Evolutionary conservation across 1,140 invertebrate genomes (phyloP), one percentile per base, ranked within the genome.

Genomic region (Batillaria attramentaria): DNA sequence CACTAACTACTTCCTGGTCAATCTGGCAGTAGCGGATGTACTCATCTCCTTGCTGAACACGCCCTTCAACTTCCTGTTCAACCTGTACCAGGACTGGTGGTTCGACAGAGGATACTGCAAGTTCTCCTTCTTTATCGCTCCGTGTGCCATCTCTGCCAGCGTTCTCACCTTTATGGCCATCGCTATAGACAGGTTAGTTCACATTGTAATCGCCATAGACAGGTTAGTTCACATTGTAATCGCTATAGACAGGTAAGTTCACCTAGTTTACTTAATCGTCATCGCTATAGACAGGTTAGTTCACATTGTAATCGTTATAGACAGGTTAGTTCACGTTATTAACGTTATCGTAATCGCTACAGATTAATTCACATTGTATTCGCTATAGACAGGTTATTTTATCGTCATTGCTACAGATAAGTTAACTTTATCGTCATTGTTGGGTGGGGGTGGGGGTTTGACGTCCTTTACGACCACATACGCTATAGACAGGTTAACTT

Each of bases 1-100:
- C 3, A 98, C 97, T 69, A 99, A 98, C 91, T 98, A 98, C 88
- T 98, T 98, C 89, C 91, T 99, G 66, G 95, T 98, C n/a, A 99
- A 99, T 89, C 91, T 98, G 65, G 97, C 96, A 78, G 94, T 97
- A 33, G 97, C 97, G 24, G 97, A 99, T 90, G 93, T 96, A 33
- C 94, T 98, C 92, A 96, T 98, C 86, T 96, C 97, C 0, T 95
- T 95, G 0, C 92, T 98, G 77, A 99, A 98, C 90, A 97, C 97
- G 81, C 94, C 96, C 80, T 98, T 98, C 91, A 98, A 97, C 91
- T 98, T 96, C 88, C 95, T 95, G 80, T 98, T 97, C 92, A 97
- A 98, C 95, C 91, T 98, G 35, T 87, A 88, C 79, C 85, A 88
- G 66, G 82, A 89, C 91, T 98, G 97, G 97, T 94, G 95, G 83